Evolutionary conservation across 2,888 invertebrate genomes (phyloP), one percentile per base, ranked within the genome.

Genomic region (Mellilla xanthometata): DNA sequence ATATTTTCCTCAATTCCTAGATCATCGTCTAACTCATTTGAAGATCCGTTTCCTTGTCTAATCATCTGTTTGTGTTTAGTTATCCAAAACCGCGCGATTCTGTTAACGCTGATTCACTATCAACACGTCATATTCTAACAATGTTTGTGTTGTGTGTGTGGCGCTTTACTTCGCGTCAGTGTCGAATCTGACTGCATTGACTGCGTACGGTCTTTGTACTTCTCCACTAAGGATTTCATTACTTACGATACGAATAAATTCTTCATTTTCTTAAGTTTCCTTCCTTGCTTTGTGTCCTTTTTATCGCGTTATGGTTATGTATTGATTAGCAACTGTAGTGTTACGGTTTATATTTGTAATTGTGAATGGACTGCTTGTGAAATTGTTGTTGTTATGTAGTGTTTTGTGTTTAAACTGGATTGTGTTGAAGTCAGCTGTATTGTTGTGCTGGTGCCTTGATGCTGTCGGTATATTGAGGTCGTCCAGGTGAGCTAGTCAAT

Each of bases 111-210:
- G 55, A 52, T 32, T 48, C 45, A 50, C 27, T 12, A 22, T 10
- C 12, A 19, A n/a, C 12, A 32, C 24, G 29, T 34, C 39, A 44
- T 36, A 35, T 15, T 27, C 10, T 15, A 28, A 31, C 34, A 44
- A 34, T 12, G 36, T 28, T 41, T 30, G 34, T 28, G 30, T 12
- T 12, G 36, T 23, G 48, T 43, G 43, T 32, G 13, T 41, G 24
- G 45, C 47, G 54, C 52, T 42, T 48, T 35, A 30, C 33, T 39
- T 45, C 52, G 48, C 54, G 41, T 15, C 35, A 23, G 30, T 39
- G 9, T 22, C 34, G 36, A 39, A 35, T 34, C 28, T 5, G 15
- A 19, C 15, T 6, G 15, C 15, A 5, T 19, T 19, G 15, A 3
- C 4, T 3, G 6, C 15, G 3, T 5, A 5, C 15, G 4, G 3